Evolutionary conservation across 1,140 invertebrate species (phyloP), one percentile per base, ranked within the genome.

Genomic region (Atta texana): DNA sequence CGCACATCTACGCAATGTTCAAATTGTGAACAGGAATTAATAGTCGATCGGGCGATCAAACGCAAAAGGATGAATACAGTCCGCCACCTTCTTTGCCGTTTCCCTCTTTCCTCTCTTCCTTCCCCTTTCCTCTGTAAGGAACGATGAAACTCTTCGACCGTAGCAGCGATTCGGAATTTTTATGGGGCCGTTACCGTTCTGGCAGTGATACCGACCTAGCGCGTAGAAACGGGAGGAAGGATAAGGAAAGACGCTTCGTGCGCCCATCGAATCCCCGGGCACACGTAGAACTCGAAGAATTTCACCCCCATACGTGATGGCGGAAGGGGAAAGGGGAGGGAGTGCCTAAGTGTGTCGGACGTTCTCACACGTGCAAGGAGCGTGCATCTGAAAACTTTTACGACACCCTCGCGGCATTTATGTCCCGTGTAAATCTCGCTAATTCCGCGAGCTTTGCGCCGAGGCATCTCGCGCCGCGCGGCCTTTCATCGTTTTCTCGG

Each of bases 351-450:
- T 78, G 75, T 34, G 53, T 28, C 75, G 88, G 72, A 61, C 78
- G 53, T 59, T 78, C 74, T 74, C 78, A 78, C 66, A 59, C 59
- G 49, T 78, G 68, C 44, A 28, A 64, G 71, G 64, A 63, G 71
- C 88, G 63, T 76, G 90, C 92, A 92, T 92, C 87, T 87, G 89
- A 85, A 85, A 93, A 93, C 89, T 94, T 94, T 94, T 94, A 94
- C 92, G 93, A 93, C 90, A 91, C 91, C 92, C 92, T 93, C 92
- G 91, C 88, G 86, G 90, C 91, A 91, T 94, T 94, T 94, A 94
- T 92, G 94, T 90, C 93, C 87, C 91, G 91, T 93, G 93, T 93
- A 94, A 94, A 94, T 94, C 92, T 93, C 91, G 90, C 93, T 94
- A 94, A 94, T 94, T 94, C 90, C 88, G 68, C 80, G 89, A 87